Base-by-base conservation (phyloP, 2,888 invertebrate genomes). In the Troglohyphantes excavatus region DNA sequence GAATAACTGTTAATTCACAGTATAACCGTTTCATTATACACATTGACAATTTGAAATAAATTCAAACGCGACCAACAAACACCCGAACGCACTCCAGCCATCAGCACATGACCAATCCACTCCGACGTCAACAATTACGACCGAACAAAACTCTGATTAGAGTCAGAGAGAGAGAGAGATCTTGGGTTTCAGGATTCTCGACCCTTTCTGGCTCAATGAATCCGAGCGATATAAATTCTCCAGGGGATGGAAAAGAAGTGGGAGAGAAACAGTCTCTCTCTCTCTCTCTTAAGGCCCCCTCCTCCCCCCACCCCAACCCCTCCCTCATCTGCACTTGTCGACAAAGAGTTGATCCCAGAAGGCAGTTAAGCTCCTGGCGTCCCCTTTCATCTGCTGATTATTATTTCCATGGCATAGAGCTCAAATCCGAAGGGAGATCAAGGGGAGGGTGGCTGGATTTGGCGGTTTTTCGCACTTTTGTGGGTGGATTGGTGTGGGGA, bases 301-400 rank as follows among this genome's bases (percentile, higher is more conserved):
- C 43, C 63, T 59, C 21, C 27, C 29, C 86, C 26, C 59, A 39
- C 23, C 82, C 27, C 67, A 43, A 39, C 72, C 63, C 61, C 83
- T n/a, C n/a, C n/a, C 43, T 26, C 46, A 6, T 33, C 68, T 27
- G 79, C 79, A 70, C 79, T 88, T 81, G 87, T 81, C 87, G 87
- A 81, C 87, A 88, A 67, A 73, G 67, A 81, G 81, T 81, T 88
- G 81, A 88, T 88, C 81, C 81, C 81, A 67, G 87, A 75, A 88
- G 87, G 81, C 87, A 81, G 81, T 88, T 81, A 81, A 73, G 81
- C 81, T 81, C 79, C 63, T 76, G 68, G n/a, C 68, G 72, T 76
- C 75, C 73, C 67, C 46, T 76, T 82, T 88, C 81, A 88, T 88
- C 87, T 75, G 72, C 81, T 88, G 81, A 88, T 88, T 88, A 81